A percentile compares a stretch with the other conserved stretches of the same genome.
phyloP scores from a whole-genome alignment of 2,113 vertebrate genomes.

The Cebus imitator region DNA sequence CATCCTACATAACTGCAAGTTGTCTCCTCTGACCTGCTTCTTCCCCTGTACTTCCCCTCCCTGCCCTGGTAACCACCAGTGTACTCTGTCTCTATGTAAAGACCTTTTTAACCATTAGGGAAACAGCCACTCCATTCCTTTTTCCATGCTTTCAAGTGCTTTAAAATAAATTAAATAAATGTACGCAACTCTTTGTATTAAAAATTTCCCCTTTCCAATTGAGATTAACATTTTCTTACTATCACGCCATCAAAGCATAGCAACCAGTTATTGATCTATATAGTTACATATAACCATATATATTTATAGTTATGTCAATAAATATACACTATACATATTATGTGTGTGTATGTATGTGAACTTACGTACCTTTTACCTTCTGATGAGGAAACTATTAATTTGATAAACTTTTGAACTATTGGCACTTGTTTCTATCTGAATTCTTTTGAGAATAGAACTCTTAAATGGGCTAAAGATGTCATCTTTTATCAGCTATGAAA shows the following conservation, averaged over 20 bases:
- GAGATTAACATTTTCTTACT: background rate
- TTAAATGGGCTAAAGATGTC: background rate
- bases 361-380: background rate
- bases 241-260: background rate
- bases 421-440: background rate
- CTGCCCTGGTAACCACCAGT: background rate
- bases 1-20: background rate
- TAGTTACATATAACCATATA: background rate
- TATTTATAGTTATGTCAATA: background rate
- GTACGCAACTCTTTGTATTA: background rate
- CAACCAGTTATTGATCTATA: background rate
- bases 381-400: background rate
- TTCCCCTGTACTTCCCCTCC: background rate
- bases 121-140: background rate
- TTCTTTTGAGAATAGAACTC: background rate
- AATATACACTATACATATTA: background rate
- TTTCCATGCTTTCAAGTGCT: background rate
- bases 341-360: background rate
- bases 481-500: background rate
- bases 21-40: background rate
- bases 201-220: background rate
- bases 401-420: background rate
- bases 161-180: slow-evolving; percentile 16
- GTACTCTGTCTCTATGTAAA: background rate
- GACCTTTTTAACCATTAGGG: background rate